These are phyloP conservation scores for Peucedramus taeniatus DNA, from an alignment of 2,113 vertebrate species.

Conservation along the genomic window DNA sequence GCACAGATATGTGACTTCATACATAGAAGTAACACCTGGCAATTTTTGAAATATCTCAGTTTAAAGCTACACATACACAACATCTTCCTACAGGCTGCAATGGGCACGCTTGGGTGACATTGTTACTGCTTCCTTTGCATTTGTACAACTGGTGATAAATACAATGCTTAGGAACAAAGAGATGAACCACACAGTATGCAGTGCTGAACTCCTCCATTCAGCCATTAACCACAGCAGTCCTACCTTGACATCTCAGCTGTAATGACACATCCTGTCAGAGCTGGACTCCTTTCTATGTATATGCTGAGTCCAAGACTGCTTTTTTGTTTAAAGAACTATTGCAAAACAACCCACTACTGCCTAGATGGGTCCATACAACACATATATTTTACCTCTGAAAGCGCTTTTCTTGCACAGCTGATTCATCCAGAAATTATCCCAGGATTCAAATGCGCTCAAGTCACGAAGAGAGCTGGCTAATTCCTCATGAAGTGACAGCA, in stretches of 20 bases:
- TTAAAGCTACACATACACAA: background rate
- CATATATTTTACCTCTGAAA: background rate
- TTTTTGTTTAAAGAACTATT: background rate
- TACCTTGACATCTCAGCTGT: background rate
- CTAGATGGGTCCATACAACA: background rate
- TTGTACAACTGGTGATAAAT: background rate
- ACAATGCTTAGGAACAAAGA: background rate
- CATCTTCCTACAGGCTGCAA: background rate
- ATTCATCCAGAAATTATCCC: slow-evolving; percentile 44
- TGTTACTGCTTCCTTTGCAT: background rate
- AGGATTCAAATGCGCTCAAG: background rate
- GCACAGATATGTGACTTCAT: background rate
- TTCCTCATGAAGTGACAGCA: slow-evolving; percentile 7
- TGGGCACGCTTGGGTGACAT: background rate
- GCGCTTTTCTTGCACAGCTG: background rate
- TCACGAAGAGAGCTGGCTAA: background rate
- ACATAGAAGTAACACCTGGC: background rate
- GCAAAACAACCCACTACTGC: background rate
- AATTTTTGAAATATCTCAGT: background rate
- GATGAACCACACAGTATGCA: background rate
- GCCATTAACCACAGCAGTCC: background rate
- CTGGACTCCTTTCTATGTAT: background rate
- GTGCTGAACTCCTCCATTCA: background rate
- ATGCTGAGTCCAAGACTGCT: background rate
- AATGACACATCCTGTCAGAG: background rate